Evolutionary conservation across 2,888 invertebrate genomes (phyloP), one percentile per base, ranked within the genome.

Genomic region (Drosophila mayaguana): DNA sequence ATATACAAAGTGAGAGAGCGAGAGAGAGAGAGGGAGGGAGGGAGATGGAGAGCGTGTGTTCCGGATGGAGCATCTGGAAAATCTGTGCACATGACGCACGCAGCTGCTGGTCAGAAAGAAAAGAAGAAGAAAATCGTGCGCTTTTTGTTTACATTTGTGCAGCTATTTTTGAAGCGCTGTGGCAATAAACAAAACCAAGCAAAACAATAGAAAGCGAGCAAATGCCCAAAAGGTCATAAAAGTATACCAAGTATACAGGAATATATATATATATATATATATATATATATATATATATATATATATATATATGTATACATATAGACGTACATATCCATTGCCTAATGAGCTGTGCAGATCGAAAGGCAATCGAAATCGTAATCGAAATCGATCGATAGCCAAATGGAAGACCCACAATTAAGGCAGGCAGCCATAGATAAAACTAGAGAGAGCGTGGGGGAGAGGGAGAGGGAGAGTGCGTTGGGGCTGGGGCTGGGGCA

Each of bases 71-170:
- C 85, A 86, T 86, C 85, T 86, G 86, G 83, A 87, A 87, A 85
- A 80, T 82, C 73, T 85, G 75, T 78, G 71, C 81, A 76, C 78
- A 84, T 84, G 86, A 85, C 84, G 83, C 86, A 84, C 82, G 79
- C 81, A 81, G 83, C 79, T 79, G 63, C 68, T 78, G 80, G 83
- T 75, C 80, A 69, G 75, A 80, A 32, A 12, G 32, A 32, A 65
- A 62, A 56, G 67, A 67, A 67, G 14, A 36, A 36, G 12, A 75
- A 46, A 48, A n/a, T 79, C 72, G 25, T 71, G 83, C 82, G 83
- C 87, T 85, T 82, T 50, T 88, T 88, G 87, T 88, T 88, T 88
- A 88, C 87, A 88, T 88, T 88, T 76, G 79, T 79, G 80, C 75
- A 79, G 86, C 88, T 88, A 88, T 88, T 88, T 88, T 87, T 81